Conservation (phyloP, 2,113 vertebrate genomes). For the Phrynosoma blainvillii region DNA sequence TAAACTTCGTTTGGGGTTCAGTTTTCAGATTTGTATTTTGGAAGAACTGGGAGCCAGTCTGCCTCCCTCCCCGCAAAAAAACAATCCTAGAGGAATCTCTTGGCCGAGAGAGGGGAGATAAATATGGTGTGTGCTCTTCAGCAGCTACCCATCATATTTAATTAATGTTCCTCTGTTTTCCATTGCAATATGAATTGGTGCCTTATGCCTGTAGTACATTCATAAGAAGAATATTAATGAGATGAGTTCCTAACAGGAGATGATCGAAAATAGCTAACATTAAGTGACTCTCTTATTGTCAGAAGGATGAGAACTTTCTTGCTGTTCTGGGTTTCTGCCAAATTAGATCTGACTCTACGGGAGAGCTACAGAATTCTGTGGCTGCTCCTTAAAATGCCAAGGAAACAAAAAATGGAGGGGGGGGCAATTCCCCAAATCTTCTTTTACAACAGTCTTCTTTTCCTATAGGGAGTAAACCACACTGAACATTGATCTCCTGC, state of each 20-base stretch:
- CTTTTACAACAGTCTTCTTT: too few species aligned
- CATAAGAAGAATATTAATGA: slow-evolving; percentile 43
- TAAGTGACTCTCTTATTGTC: slow-evolving; percentile 2
- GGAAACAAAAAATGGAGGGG: background rate
- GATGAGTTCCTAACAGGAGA: slow-evolving; percentile 48
- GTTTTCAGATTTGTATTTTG: background rate
- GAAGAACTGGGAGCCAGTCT: background rate
- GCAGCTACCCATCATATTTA: slow-evolving; percentile 60
- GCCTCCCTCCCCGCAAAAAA: too few species aligned
- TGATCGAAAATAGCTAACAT: slow-evolving; percentile 44
- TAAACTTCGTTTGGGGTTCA: background rate
- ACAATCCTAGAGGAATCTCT: background rate
- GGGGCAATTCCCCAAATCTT: background rate
- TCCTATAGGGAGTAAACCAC: too few species aligned
- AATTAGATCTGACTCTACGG: background rate
- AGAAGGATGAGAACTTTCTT: background rate
- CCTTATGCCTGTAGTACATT: slow-evolving; percentile 26
- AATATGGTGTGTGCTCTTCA: background rate
- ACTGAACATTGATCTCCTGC: too few species aligned
- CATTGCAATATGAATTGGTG: slow-evolving; percentile 42
- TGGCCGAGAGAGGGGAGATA: background rate
- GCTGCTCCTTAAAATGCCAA: background rate
- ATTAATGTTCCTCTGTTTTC: slow-evolving; percentile 53
- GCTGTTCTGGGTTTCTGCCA: background rate
- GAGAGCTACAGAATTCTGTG: background rate